These are phyloP conservation scores for Falco cherrug DNA, from an alignment of 2,797 vertebrate genomes.

Conservation along the genomic window DNA sequence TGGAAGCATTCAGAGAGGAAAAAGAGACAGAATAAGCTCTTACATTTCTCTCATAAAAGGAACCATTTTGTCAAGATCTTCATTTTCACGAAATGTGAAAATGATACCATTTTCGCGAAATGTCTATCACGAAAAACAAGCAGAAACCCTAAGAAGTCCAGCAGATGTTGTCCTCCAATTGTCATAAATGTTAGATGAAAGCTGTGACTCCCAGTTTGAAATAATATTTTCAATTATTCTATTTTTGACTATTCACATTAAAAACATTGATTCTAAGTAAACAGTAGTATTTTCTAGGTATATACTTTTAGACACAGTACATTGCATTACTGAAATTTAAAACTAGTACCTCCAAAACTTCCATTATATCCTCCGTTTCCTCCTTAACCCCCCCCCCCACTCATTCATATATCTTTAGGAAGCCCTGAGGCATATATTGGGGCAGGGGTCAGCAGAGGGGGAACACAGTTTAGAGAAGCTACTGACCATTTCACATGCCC, in stretches of 20 bases:
- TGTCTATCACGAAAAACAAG: neutral
- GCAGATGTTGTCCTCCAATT: neutral
- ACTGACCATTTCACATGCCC: neutral
- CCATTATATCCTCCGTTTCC: neutral
- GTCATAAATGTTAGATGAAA: neutral
- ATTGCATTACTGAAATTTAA: neutral
- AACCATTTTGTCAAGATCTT: neutral
- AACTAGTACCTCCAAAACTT: neutral
- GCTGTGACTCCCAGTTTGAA: neutral
- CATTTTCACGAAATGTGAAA: neutral
- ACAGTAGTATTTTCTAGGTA: neutral
- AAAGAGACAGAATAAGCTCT: neutral
- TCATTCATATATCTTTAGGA: neutral
- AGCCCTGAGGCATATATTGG: neutral
- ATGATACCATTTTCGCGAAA: too few relatives aligned
- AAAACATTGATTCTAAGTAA: neutral
- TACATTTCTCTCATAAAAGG: neutral
- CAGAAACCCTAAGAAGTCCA: neutral
- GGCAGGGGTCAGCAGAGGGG: too few relatives aligned
- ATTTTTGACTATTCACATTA: neutral
- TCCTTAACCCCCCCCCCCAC: too few relatives aligned
- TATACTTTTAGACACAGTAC: accelerated
- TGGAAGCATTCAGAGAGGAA: neutral
- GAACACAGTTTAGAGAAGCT: neutral
- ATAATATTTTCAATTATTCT: neutral